phyloP scores from a whole-genome alignment of 2,797 vertebrate genomes.

The Danionella dracula region DNA sequence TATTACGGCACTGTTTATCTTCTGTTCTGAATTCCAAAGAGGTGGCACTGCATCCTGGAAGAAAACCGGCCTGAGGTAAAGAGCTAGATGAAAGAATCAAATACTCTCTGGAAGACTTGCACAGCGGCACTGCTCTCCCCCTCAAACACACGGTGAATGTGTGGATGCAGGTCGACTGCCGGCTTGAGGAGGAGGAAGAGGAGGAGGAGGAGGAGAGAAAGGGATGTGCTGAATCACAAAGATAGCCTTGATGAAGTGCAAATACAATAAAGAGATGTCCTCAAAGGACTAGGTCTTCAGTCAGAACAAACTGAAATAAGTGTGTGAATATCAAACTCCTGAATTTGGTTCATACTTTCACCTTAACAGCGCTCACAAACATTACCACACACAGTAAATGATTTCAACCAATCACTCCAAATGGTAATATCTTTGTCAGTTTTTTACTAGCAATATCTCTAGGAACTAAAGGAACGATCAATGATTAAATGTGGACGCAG shows the following conservation, averaged over 20 bases:
- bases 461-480: too few species aligned
- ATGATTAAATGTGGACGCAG: too few species aligned
- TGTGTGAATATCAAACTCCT: neutral
- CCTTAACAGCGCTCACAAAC: too few species aligned
- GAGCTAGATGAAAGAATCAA: neutral
- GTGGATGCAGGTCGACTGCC: neutral
- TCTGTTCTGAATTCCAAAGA: neutral
- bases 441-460: too few species aligned
- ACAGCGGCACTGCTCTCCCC: neutral
- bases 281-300: constrained; percentile 17
- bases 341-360: too few species aligned
- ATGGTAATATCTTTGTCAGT: too few species aligned
- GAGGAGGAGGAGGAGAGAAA: neutral
- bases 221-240: constrained; percentile 12
- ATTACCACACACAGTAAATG: too few species aligned
- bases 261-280: constrained; percentile 14
- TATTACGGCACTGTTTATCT: neutral
- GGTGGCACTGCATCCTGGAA: neutral
- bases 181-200: neutral
- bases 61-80: neutral
- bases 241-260: constrained; percentile 5
- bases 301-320: constrained; percentile 29
- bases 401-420: too few species aligned
- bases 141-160: neutral
- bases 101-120: neutral